Percentiles rank a stretch among this genome's conserved stretches.
phyloP scores from a whole-genome alignment of 1,140 invertebrate species.

The Bombus confusus region DNA sequence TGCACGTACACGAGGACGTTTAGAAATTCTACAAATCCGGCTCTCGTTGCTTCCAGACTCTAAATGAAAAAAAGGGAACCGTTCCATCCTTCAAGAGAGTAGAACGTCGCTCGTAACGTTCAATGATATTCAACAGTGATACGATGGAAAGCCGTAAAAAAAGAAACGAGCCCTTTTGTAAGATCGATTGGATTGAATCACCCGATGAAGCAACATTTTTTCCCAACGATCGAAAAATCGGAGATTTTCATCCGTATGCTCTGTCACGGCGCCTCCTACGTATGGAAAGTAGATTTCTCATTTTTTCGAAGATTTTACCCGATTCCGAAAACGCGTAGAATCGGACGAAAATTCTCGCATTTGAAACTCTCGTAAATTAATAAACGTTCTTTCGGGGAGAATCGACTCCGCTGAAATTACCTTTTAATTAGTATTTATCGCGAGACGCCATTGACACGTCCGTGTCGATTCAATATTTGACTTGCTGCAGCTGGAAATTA shows the following conservation, averaged over 20 bases:
- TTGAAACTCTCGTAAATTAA: neutral
- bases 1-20: neutral
- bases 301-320: neutral
- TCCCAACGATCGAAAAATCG: neutral
- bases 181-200: slow-evolving; percentile 9
- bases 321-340: neutral
- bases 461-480: neutral
- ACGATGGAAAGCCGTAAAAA: neutral
- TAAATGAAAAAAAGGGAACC: neutral
- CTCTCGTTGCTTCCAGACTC: neutral
- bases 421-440: slow-evolving; percentile 31
- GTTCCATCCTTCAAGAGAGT: neutral
- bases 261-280: neutral
- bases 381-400: neutral
- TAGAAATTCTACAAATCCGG: neutral
- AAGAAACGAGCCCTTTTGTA: neutral
- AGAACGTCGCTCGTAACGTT: neutral
- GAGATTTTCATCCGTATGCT: neutral
- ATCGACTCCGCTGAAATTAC: neutral
- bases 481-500: too few species aligned
- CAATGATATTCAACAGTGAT: neutral
- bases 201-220: neutral
- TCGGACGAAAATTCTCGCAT: neutral
- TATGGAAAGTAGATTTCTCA: neutral
- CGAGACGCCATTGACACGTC: neutral